Percentiles rank a stretch among this genome's conserved stretches.
phyloP scores from a whole-genome alignment of 2,888 invertebrate species.

The Aproaerema taeniolella region DNA sequence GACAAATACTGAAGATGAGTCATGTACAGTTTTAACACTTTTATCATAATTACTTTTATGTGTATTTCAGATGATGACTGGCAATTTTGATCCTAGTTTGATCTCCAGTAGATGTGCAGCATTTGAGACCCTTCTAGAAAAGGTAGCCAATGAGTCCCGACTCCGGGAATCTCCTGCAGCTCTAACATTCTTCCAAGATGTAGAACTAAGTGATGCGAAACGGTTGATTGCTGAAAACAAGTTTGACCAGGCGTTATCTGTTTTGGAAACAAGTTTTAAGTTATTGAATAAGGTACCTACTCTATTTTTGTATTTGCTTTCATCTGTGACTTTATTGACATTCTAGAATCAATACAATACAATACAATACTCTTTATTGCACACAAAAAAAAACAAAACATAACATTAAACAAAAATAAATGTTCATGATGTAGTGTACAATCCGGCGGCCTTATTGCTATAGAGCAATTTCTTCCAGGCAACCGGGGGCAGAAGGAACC shows the following conservation, averaged over 20 bases:
- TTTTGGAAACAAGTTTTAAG: conserved; percentile 82
- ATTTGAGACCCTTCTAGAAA: conserved; percentile 79
- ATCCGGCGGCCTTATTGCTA: too few species aligned
- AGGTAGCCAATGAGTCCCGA: conserved; percentile 73
- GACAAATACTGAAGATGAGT: too few species aligned
- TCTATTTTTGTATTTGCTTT: background rate
- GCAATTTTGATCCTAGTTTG: conserved; percentile 83
- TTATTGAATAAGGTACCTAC: conserved; percentile 75
- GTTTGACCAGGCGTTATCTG: conserved; percentile 79
- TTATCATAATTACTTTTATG: too few species aligned
- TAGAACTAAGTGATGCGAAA: conserved; percentile 79
- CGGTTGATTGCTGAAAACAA: conserved; percentile 76
- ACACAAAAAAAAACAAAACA: too few species aligned
- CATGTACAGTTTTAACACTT: too few species aligned
- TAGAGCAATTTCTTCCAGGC: too few species aligned
- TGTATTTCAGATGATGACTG: conserved; percentile 74
- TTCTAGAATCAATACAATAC: too few species aligned
- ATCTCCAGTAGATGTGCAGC: conserved; percentile 80
- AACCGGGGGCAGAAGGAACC: too few species aligned
- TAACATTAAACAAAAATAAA: too few species aligned
- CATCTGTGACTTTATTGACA: too few species aligned
- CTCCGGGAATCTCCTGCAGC: conserved; percentile 77
- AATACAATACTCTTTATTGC: too few species aligned
- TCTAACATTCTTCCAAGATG: conserved; percentile 80
- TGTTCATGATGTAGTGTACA: too few species aligned